phyloP scores from a whole-genome alignment of 30 jellyfish, hydroid and myxozoan genomes.

The Hydra vulgaris region DNA sequence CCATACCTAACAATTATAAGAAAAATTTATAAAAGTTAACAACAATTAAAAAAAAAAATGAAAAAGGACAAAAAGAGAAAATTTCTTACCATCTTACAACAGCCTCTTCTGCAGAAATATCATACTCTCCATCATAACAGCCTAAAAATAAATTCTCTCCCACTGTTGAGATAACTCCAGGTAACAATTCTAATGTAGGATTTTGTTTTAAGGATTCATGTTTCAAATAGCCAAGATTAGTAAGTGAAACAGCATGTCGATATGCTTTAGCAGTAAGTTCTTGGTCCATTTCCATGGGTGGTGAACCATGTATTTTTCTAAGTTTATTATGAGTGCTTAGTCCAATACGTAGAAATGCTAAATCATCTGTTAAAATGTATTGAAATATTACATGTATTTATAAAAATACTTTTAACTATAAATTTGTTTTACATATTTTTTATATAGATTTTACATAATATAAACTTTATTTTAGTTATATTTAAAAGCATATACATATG shows the following conservation, averaged over 20 bases:
- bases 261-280: conserved; percentile 53
- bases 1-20: conserved; percentile 45
- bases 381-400: neutral
- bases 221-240: conserved; percentile 72
- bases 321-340: conserved; percentile 71
- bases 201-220: conserved; percentile 40
- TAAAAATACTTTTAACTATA: no score
- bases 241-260: conserved; percentile 49
- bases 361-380: conserved; percentile 41
- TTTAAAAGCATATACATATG: no score
- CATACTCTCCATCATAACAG: conserved; percentile 86
- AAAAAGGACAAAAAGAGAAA: neutral
- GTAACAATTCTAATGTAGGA: conserved; percentile 11
- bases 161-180: conserved; percentile 27
- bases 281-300: conserved; percentile 55
- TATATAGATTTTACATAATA: no score
- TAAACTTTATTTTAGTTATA: no score
- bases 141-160: conserved; percentile 95
- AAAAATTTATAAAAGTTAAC: neutral
- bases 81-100: conserved; percentile 78
- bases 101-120: conserved; percentile 98
- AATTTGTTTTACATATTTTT: no score
- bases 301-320: conserved; percentile 77
- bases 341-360: conserved; percentile 78
- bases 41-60: neutral